These are phyloP conservation scores for Sinella curviseta DNA, from an alignment of 1,140 invertebrate genomes.

Conservation along the genomic window DNA sequence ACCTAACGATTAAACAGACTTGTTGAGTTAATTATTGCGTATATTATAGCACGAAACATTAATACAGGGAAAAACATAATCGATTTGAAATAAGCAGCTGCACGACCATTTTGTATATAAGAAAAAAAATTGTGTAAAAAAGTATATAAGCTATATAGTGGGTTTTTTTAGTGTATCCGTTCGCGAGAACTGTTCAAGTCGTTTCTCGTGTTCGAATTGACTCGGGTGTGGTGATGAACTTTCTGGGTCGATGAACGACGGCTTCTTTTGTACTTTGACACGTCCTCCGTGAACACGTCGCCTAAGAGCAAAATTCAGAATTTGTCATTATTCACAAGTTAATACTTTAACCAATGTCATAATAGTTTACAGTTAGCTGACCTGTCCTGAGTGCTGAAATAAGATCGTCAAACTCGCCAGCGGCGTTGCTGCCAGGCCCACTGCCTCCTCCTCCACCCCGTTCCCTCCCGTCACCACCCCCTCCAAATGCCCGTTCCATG, in stretches of 20 bases:
- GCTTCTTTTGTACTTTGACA: conserved; percentile 85
- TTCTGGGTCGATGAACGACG: conserved; percentile 21
- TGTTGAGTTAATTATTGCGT: too few relatives aligned
- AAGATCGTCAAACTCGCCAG: conserved; percentile 94
- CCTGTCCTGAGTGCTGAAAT: conserved; percentile 93
- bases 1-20: too few relatives aligned
- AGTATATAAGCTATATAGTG: too few relatives aligned
- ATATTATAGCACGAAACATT: too few relatives aligned
- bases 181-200: conserved; percentile 32
- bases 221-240: neutral
- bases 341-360: neutral
- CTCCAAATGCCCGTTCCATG: neutral
- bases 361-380: neutral
- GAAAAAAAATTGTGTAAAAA: too few relatives aligned
- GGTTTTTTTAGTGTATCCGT: conserved; percentile 29
- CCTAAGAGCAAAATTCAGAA: conserved; percentile 31
- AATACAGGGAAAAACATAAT: too few relatives aligned
- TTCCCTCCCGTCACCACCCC: neutral
- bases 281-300: conserved; percentile 95
- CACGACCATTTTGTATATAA: too few relatives aligned
- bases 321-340: neutral
- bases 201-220: neutral
- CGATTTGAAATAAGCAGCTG: too few relatives aligned
- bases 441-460: neutral
- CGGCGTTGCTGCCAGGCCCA: conserved; percentile 57